Conservation (phyloP, 2,113 vertebrate species). For the Canis aureus region DNA sequence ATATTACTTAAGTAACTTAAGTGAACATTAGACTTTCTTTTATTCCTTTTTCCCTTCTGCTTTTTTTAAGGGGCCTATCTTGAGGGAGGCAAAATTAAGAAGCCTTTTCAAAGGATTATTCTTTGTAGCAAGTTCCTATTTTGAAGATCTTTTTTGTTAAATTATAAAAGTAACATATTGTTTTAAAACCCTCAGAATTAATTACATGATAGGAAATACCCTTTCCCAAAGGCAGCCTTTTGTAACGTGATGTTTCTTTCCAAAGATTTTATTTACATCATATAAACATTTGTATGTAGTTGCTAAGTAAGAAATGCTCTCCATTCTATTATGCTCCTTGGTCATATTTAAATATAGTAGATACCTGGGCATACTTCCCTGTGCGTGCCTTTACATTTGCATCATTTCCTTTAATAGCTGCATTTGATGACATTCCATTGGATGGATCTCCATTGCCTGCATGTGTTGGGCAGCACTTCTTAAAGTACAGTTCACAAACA, state of each 20-base stretch:
- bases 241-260: background rate
- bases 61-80: conserved; percentile 32
- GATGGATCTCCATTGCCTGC: background rate
- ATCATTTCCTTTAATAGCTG: background rate
- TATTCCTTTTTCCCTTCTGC: background rate
- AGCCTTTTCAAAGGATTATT: background rate
- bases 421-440: background rate
- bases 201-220: background rate
- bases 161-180: background rate
- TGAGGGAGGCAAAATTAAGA: background rate
- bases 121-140: background rate
- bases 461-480: background rate
- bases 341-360: background rate
- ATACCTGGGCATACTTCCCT: background rate
- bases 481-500: background rate
- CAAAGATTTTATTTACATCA: background rate
- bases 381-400: background rate
- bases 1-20: background rate
- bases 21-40: background rate
- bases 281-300: background rate
- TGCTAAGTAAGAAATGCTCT: background rate
- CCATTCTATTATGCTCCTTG: background rate
- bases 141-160: background rate
- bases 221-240: conserved; percentile 11
- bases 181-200: conserved; percentile 27